These are phyloP conservation scores for Hermaeophaga mercurialis DNA, from an alignment of 2,888 invertebrate species.

Conservation along the genomic window DNA sequence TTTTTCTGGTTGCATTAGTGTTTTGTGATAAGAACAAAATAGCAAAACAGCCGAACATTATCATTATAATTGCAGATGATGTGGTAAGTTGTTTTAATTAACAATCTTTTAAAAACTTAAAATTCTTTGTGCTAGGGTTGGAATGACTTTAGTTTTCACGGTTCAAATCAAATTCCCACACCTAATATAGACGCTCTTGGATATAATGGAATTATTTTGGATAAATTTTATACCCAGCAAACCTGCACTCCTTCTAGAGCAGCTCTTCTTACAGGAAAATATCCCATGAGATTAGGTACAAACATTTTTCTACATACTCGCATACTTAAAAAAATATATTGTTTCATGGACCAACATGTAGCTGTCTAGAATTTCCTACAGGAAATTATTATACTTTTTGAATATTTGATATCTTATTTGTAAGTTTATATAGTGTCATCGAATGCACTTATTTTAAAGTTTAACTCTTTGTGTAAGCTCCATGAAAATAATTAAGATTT, in stretches of 20 bases:
- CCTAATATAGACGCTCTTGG: conserved; percentile 89
- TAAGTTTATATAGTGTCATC: too few species aligned
- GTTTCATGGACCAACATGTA: too few species aligned
- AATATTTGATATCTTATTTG: too few species aligned
- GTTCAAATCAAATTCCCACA: conserved; percentile 83
- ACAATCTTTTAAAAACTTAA: not conserved
- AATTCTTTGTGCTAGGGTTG: conserved; percentile 78
- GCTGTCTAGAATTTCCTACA: too few species aligned
- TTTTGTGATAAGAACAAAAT: not conserved
- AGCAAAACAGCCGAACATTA: not conserved
- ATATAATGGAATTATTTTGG: conserved; percentile 80
- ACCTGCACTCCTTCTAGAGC: conserved; percentile 86
- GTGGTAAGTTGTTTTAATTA: conserved; percentile 4
- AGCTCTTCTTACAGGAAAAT: conserved; percentile 82
- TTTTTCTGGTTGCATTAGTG: not conserved
- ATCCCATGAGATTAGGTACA: conserved; percentile 81
- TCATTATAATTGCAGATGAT: conserved; percentile 4
- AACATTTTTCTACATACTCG: too few species aligned
- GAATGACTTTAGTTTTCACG: conserved; percentile 90
- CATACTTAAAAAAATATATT: too few species aligned
- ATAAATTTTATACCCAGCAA: conserved; percentile 83
- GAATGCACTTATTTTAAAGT: too few species aligned
- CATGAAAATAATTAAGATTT: too few species aligned
- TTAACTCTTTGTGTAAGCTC: too few species aligned
- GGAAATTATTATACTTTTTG: too few species aligned